Evolutionary conservation across 2,797 vertebrate species (phyloP), one percentile per base, ranked within the genome.

Genomic region (Coregonus sp.): DNA sequence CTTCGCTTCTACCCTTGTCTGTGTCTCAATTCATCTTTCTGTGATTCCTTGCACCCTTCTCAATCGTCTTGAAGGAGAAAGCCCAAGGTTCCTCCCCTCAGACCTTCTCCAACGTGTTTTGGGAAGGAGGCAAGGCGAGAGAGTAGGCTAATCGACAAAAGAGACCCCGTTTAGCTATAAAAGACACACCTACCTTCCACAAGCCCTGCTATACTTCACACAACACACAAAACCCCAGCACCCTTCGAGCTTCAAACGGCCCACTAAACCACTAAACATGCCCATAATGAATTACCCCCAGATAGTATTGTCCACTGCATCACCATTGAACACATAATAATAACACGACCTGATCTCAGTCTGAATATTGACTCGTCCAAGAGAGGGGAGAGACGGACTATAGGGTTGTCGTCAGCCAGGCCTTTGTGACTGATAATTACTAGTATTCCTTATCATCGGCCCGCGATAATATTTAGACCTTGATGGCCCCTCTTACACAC

Each of bases 351-450:
- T 79, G 67, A 66, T 15, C 76, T 81, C 77, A 25, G n/a, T 61
- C 59, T 61, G 76, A 79, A 80, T 80, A 77, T 18, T 81, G 86
- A 89, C 85, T 87, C 67, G 63, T 86, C 76, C 54, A 16, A 80
- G 67, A 75, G 80, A 84, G 76, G 68, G 70, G 75, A 25, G 69
- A 84, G 84, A 82, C 83, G 51, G 9, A 7, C 78, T 77, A 66
- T 35, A 80, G 76, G 50, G 68, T 80, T 77, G 83, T 82, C 87
- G 73, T 83, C 79, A 40, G 74, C 40, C 56, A 1, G 18, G 78
- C 80, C 86, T 88, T 91, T 91, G 89, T 91, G 86, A 69, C 82
- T 82, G 84, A 88, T 93, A 92, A 94, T 94, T 94, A 92, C 86
- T 70, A 79, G 82, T 73, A 25, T 77, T 61, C 67, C 86, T 91